Conservation (phyloP, 2,888 invertebrate genomes). For the Heliconius erato region DNA sequence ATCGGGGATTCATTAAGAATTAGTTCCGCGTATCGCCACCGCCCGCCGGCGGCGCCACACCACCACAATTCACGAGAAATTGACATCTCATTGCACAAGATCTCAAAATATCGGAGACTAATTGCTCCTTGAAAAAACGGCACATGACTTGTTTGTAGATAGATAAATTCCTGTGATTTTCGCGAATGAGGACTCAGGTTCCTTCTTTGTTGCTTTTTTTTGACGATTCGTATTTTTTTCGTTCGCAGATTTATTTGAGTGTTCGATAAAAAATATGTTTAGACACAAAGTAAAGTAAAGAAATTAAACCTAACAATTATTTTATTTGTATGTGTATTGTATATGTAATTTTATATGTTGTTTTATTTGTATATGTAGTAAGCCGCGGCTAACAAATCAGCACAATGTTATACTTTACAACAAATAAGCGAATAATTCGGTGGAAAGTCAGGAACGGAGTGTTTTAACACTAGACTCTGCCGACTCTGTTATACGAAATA, state of each 20-base stretch:
- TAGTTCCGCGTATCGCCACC: slow-evolving; percentile 58
- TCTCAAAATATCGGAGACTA: slow-evolving; percentile 48
- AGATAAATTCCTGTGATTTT: slow-evolving; percentile 47
- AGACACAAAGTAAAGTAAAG: background rate
- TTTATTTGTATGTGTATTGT: background rate
- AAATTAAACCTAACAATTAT: background rate
- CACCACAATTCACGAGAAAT: slow-evolving; percentile 48
- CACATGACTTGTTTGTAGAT: slow-evolving; percentile 49
- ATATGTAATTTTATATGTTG: no score
- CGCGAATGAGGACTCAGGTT: slow-evolving; percentile 35
- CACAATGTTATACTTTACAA: background rate
- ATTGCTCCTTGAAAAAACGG: slow-evolving; percentile 48
- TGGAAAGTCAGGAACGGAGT: no score
- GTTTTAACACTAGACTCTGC: no score
- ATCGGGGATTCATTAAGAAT: slow-evolving; percentile 58
- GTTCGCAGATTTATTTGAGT: background rate
- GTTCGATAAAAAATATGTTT: background rate
- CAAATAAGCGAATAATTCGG: background rate
- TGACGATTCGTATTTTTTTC: slow-evolving; percentile 3
- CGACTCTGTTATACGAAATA: no score
- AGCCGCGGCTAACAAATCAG: background rate
- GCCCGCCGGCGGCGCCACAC: slow-evolving; percentile 52
- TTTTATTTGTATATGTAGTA: no score
- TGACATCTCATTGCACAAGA: slow-evolving; percentile 49
- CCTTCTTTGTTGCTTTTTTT: slow-evolving; percentile 33